Conservation (phyloP, 2,888 invertebrate species). For the Cactoblastis cactorum region DNA sequence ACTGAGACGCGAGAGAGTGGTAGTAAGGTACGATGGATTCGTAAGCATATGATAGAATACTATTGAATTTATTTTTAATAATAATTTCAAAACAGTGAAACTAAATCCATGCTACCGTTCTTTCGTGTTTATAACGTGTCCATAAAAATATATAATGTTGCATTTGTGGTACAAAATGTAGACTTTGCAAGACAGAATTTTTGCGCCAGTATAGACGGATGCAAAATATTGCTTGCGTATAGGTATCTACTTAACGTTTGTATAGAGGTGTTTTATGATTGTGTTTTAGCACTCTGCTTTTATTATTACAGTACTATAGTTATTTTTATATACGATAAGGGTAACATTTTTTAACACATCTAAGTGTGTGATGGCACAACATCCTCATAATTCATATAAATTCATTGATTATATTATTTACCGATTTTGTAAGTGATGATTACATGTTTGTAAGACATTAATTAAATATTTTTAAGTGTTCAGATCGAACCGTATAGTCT, state of each 20-base stretch:
- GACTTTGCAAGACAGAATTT: constrained; percentile 18
- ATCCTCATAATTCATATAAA: background rate
- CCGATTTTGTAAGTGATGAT: background rate
- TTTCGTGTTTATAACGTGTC: constrained; percentile 39
- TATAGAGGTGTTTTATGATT: no score
- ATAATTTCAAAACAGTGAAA: constrained; percentile 24
- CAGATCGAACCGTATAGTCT: constrained; percentile 5
- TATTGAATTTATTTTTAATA: constrained; percentile 59
- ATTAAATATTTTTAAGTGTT: constrained; percentile 7
- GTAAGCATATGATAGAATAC: constrained; percentile 36
- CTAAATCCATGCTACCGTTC: constrained; percentile 37
- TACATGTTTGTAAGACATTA: background rate
- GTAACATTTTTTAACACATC: background rate
- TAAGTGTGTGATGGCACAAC: background rate
- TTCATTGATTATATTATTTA: background rate
- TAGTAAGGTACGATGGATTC: constrained; percentile 30
- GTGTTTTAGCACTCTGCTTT: background rate
- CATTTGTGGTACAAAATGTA: constrained; percentile 69
- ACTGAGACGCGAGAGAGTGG: constrained; percentile 31
- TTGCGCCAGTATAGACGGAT: background rate
- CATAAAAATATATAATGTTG: constrained; percentile 47
- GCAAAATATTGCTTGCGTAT: background rate
- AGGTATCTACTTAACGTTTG: no score
- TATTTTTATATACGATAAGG: background rate
- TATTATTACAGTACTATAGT: background rate